Evolutionary conservation across 2,888 invertebrate species (phyloP), one percentile per base, ranked within the genome.

Genomic region (Caenorhabditis sp.): DNA sequence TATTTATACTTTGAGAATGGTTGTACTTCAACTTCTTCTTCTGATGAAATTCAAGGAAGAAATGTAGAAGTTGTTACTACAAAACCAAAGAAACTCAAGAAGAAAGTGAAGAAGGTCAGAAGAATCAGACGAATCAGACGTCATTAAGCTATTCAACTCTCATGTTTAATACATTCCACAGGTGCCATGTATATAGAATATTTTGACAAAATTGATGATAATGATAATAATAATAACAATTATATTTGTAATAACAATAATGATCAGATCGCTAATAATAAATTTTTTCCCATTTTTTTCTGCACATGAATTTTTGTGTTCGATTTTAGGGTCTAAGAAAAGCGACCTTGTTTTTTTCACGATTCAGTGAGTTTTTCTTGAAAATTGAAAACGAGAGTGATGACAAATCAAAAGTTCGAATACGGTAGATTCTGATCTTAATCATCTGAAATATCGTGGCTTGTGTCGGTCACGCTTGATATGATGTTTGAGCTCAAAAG

Each of bases 1-100:
- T 74, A 77, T 56, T 59, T 86, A 43, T 86, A 86, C 71, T 85
- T 86, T 58, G 86, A 86, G 65, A 87, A 87, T 58, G 81, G 83
- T 4, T 84, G 84, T 60, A 72, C 73, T 1, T 43, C 59, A n/a
- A 61, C 62, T 23, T 67, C 67, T 21, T 12, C 25, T 21, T 21
- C 21, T 21, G 21, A 7, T 10, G 69, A 64, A n/a, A n/a, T 61
- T 20, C 12, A 25, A 23, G 72, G 64, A 3, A 27, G 67, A 25
- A 64, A 67, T 21, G 67, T 72, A 1, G 72, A 72, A 38, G 52
- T 72, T 0, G 67, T 72, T 12, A 50, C 67, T 1, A 53, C 60
- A 36, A 72, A 72, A 62, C 67, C 72, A 27, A 72, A 72, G 52
- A 72, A 72, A 25, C 23, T 67, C 52, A 71, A 71, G 57, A 67